These are phyloP conservation scores for Fragum whitleyi DNA, from an alignment of 2,888 invertebrate species.

Conservation along the genomic window DNA sequence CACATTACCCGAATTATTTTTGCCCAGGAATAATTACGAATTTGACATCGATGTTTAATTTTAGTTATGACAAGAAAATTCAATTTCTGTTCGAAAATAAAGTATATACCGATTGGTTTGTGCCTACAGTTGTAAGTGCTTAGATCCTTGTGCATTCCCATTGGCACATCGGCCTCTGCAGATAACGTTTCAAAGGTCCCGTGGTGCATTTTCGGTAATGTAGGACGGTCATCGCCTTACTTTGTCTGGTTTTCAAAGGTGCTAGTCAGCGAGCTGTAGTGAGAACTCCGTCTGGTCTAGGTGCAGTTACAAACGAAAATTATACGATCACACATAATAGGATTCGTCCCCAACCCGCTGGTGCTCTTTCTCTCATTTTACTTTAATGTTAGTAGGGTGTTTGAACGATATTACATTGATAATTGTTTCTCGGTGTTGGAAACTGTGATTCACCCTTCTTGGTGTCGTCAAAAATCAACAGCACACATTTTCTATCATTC, in stretches of 20 bases:
- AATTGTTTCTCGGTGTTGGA: slow-evolving; percentile 22
- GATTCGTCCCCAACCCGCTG: slow-evolving; percentile 50
- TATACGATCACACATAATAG: slow-evolving; percentile 50
- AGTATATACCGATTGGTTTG: too few species aligned
- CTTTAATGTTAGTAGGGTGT: slow-evolving; percentile 12
- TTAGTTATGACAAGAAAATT: too few species aligned
- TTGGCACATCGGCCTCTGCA: background rate
- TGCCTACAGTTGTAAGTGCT: too few species aligned
- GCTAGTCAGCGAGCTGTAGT: background rate
- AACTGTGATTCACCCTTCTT: slow-evolving; percentile 1
- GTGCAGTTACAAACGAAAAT: slow-evolving; percentile 42
- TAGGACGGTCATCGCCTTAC: background rate
- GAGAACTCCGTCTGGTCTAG: slow-evolving; percentile 10
- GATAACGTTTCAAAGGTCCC: background rate
- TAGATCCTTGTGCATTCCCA: too few species aligned
- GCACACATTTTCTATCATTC: too few species aligned
- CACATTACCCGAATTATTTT: too few species aligned
- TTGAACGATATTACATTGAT: slow-evolving; percentile 19
- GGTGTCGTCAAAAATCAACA: too few species aligned
- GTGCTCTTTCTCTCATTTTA: slow-evolving; percentile 19
- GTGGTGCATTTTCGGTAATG: background rate
- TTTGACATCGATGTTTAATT: too few species aligned
- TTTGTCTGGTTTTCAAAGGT: slow-evolving; percentile 9
- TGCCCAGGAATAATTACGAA: too few species aligned
- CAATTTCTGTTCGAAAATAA: too few species aligned